A percentile compares a stretch with the other conserved stretches of the same genome.
Evolutionary conservation across 2,113 vertebrate species (phyloP).

Genomic region (Oncorhynchus mykiss): DNA sequence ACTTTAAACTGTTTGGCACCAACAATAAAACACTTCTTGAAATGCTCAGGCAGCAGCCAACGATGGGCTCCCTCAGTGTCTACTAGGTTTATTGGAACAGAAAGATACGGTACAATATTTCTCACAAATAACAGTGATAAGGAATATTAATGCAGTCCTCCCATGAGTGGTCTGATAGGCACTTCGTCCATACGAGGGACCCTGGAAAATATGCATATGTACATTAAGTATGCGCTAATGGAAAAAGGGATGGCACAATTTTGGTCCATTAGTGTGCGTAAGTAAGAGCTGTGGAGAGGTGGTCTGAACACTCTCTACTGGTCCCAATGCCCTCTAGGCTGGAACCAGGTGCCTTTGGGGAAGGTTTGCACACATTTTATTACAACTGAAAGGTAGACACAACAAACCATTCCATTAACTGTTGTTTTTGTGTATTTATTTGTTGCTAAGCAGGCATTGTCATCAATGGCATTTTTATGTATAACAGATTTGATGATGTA

Average conservation of each 20-base stretch:
- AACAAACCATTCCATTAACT: conserved; percentile 14
- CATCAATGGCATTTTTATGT: conserved; percentile 16
- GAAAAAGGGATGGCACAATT: conserved; percentile 24
- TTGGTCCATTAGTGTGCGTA: conserved; percentile 35
- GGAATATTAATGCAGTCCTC: conserved; percentile 25
- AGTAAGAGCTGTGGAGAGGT: conserved; percentile 29
- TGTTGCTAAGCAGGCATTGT: conserved; percentile 19
- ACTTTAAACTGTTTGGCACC: conserved; percentile 92
- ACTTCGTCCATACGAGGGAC: conserved; percentile 21
- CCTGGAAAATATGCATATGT: conserved; percentile 35
- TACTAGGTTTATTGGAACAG: conserved; percentile 32
- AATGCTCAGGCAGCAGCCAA: conserved; percentile 42
- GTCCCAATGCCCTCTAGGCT: conserved; percentile 6
- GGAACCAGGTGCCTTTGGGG: conserved; percentile 1
- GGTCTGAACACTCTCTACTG: neutral
- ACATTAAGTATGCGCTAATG: conserved; percentile 46
- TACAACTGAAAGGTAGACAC: too few relatives aligned
- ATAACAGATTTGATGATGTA: conserved; percentile 18
- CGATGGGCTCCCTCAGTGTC: conserved; percentile 23
- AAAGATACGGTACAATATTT: conserved; percentile 12
- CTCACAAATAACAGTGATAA: conserved; percentile 24
- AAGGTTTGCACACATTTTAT: neutral
- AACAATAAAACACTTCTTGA: conserved; percentile 76
- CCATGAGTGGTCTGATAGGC: conserved; percentile 19
- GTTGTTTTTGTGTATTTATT: conserved; percentile 12